Evolutionary conservation across 2,113 vertebrate species (phyloP).

Genomic region (Podarcis muralis): DNA sequence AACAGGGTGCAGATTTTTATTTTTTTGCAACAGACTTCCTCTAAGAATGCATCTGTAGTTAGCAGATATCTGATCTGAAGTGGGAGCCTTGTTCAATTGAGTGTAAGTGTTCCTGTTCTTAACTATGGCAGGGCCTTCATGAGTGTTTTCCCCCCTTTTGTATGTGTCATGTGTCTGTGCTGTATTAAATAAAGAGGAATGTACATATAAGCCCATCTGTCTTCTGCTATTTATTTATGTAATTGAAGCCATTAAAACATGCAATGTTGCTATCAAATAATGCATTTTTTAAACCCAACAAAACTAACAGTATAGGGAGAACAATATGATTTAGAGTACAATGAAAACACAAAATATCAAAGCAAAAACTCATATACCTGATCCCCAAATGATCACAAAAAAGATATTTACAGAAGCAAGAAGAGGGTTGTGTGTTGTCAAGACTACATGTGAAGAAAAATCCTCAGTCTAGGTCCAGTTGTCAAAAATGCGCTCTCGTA

Average conservation of each 20-base stretch:
- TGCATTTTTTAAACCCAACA: neutral
- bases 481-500: neutral
- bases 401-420: neutral
- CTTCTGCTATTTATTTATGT: constrained; percentile 1
- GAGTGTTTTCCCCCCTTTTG: constrained; percentile 72
- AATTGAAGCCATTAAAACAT: neutral
- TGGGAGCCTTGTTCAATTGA: constrained; percentile 74
- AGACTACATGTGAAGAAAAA: neutral
- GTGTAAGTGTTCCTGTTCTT: constrained; percentile 72
- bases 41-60: constrained; percentile 64
- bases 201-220: constrained; percentile 71
- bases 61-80: constrained; percentile 72
- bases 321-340: neutral
- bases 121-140: constrained; percentile 72
- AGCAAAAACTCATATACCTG: neutral
- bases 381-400: neutral
- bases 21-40: constrained; percentile 69
- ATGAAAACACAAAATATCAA: neutral
- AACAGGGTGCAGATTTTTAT: constrained; percentile 18
- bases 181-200: constrained; percentile 85
- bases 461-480: neutral
- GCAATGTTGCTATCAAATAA: neutral
- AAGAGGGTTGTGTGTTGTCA: no score
- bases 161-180: constrained; percentile 77
- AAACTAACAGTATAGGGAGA: neutral